A percentile compares a stretch with the other conserved stretches of the same genome.
These are phyloP conservation scores for Rhinolophus ferrumequinum DNA, from an alignment of 2,113 vertebrate genomes.

Conservation along the genomic window DNA sequence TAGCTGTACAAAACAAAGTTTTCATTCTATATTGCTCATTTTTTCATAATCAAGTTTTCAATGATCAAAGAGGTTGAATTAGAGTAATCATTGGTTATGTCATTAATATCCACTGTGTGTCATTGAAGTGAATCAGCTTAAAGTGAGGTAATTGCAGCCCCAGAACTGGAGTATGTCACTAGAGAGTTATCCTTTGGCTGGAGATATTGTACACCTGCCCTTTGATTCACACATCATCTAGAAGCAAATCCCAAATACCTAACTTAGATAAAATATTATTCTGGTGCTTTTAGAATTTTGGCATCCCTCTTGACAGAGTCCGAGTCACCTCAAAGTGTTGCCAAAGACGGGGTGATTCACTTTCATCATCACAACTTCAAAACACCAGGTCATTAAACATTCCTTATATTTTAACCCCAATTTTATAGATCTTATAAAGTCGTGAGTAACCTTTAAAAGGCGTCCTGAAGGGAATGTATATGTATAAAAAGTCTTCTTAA, in stretches of 20 bases:
- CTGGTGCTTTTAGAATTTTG: conserved; percentile 44
- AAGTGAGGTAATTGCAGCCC: conserved; percentile 50
- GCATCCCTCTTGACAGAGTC: background rate
- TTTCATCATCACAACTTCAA: conserved; percentile 19
- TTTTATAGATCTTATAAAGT: conserved; percentile 38
- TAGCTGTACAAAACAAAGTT: background rate
- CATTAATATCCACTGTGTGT: conserved; percentile 43
- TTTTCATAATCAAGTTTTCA: conserved; percentile 43
- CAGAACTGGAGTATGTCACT: conserved; percentile 43
- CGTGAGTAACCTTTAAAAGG: conserved; percentile 32
- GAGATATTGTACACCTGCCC: background rate
- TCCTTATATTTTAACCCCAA: background rate
- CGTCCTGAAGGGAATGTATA: background rate
- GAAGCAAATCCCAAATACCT: conserved; percentile 44
- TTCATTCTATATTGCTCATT: conserved; percentile 28
- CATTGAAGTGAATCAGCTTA: conserved; percentile 47
- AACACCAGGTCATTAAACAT: conserved; percentile 34
- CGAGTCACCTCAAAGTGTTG: background rate
- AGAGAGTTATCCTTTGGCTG: conserved; percentile 17
- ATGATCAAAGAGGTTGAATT: conserved; percentile 34
- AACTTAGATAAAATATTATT: background rate
- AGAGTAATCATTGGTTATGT: background rate
- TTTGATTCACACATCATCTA: conserved; percentile 5
- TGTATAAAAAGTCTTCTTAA: conserved; percentile 12
- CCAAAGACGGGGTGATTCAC: background rate